phyloP scores from a whole-genome alignment of 2,113 vertebrate genomes.

The Hippoglossus stenolepis region DNA sequence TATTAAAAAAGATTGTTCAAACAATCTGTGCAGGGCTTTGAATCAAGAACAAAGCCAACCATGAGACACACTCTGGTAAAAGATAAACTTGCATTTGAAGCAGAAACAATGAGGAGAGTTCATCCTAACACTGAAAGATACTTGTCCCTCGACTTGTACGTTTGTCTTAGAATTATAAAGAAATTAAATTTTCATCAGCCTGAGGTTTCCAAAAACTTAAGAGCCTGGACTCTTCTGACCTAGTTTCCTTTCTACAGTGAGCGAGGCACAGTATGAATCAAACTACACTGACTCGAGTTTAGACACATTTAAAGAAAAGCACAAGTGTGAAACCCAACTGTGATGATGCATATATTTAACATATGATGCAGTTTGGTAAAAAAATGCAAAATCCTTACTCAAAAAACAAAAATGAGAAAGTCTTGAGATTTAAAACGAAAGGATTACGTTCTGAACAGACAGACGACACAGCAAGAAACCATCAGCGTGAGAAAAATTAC shows the following conservation, averaged over 20 bases:
- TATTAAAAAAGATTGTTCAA: not conserved
- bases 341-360: no score
- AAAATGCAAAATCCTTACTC: no score
- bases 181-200: not conserved
- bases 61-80: not conserved
- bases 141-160: not conserved
- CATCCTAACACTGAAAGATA: not conserved
- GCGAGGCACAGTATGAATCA: no score
- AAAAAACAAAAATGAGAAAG: no score
- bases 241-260: no score
- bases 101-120: no score
- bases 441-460: not conserved
- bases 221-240: no score
- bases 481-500: no score
- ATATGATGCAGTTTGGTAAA: no score
- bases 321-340: no score
- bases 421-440: not conserved
- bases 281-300: no score
- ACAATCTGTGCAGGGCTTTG: not conserved
- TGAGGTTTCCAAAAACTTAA: not conserved
- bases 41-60: not conserved
- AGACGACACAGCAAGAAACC: not conserved
- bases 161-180: not conserved
- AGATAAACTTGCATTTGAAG: not conserved
- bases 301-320: no score